These are phyloP conservation scores for Diabrotica virgifera DNA, from an alignment of 1,140 invertebrate genomes.

Conservation along the genomic window DNA sequence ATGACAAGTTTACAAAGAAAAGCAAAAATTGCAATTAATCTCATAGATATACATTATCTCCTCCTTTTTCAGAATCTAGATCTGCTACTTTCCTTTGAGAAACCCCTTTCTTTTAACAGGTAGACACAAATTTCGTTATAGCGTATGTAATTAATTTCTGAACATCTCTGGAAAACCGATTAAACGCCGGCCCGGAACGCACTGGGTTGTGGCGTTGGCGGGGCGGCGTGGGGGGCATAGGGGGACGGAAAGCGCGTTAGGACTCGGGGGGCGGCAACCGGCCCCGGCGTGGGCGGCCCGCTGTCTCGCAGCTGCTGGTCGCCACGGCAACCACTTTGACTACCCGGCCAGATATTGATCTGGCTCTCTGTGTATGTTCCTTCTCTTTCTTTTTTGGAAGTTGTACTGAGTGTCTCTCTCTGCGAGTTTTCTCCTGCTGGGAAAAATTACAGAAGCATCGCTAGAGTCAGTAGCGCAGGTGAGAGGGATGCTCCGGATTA, in stretches of 20 bases:
- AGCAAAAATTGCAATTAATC: too few species aligned
- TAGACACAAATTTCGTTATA: slow-evolving; percentile 40
- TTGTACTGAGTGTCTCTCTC: background rate
- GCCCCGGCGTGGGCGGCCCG: slow-evolving; percentile 45
- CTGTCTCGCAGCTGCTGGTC: slow-evolving; percentile 49
- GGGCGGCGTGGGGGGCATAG: slow-evolving; percentile 19
- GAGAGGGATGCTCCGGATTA: background rate
- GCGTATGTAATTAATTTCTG: slow-evolving; percentile 44
- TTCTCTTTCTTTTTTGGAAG: slow-evolving; percentile 22
- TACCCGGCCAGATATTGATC: slow-evolving; percentile 48
- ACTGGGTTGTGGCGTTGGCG: slow-evolving; percentile 6
- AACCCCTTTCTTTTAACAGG: slow-evolving; percentile 24
- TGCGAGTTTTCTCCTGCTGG: slow-evolving; percentile 19
- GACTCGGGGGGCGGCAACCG: slow-evolving; percentile 27
- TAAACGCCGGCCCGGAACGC: slow-evolving; percentile 26
- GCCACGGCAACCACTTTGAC: slow-evolving; percentile 38
- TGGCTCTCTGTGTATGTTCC: slow-evolving; percentile 33
- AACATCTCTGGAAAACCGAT: slow-evolving; percentile 45
- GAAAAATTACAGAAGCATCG: slow-evolving; percentile 39
- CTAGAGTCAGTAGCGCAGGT: slow-evolving; percentile 14
- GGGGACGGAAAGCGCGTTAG: slow-evolving; percentile 17
- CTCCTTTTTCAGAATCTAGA: too few species aligned
- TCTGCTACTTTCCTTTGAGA: background rate
- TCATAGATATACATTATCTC: too few species aligned
- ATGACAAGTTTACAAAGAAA: too few species aligned